These are phyloP conservation scores for Zaprionus davidi DNA, from an alignment of 1,140 invertebrate genomes.

Conservation along the genomic window DNA sequence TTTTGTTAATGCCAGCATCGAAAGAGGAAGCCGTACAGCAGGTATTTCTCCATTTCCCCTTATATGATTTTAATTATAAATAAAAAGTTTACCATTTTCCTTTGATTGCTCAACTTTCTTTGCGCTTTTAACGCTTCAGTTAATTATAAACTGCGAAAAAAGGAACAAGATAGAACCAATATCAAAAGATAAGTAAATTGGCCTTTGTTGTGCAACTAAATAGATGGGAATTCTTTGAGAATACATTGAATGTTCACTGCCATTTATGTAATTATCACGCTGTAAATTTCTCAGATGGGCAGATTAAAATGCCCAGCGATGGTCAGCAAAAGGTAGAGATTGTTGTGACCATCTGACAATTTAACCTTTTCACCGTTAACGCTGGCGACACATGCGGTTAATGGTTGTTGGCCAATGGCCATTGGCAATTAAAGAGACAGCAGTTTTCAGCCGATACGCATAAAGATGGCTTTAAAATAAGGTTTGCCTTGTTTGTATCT, in stretches of 20 bases:
- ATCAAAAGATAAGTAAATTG: constrained; percentile 2
- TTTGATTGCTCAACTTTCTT: constrained; percentile 37
- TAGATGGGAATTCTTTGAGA: background rate
- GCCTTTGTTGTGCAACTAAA: background rate
- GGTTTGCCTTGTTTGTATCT: background rate
- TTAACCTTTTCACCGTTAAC: constrained; percentile 11
- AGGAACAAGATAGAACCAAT: constrained; percentile 20
- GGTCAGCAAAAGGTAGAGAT: background rate
- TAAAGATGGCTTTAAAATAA: background rate
- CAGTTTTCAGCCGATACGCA: background rate
- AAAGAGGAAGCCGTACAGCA: background rate
- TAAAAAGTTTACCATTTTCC: constrained; percentile 51
- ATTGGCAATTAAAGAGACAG: background rate
- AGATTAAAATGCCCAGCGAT: background rate
- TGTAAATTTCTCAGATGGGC: background rate
- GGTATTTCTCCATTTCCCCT: background rate
- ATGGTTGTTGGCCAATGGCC: constrained; percentile 50
- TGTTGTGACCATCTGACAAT: constrained; percentile 10
- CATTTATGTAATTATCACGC: background rate
- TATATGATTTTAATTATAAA: constrained; percentile 43
- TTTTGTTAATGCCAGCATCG: constrained; percentile 1
- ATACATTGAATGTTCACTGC: background rate
- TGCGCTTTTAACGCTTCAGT: constrained; percentile 58
- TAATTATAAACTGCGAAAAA: constrained; percentile 6
- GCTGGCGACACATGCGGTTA: constrained; percentile 56